Percentiles rank a stretch among this genome's conserved stretches.
Evolutionary conservation across 1,140 invertebrate genomes (phyloP).

Genomic region (Monomorium pharaonis): DNA sequence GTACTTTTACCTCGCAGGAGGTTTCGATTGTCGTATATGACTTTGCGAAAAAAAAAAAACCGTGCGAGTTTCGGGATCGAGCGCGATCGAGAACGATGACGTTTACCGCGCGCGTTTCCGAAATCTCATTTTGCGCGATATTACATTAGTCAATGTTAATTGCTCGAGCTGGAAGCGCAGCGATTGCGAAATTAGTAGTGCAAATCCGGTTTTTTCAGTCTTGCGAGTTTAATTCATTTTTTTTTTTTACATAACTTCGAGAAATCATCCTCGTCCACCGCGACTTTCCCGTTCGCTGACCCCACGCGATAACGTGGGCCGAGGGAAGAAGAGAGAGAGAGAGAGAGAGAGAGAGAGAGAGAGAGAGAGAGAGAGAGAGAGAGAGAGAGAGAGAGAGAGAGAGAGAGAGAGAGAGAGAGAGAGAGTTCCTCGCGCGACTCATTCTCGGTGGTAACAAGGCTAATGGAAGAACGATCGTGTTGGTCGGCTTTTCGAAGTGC

Average conservation of each 20-base stretch:
- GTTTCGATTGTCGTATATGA: background rate
- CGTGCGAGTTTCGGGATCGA: no score
- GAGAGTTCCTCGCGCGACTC: constrained; percentile 68
- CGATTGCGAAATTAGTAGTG: background rate
- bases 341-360: no score
- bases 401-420: background rate
- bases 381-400: constrained; percentile 54
- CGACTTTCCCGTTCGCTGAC: constrained; percentile 37
- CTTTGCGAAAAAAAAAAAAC: no score
- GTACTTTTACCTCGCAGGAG: background rate
- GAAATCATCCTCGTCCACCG: constrained; percentile 12
- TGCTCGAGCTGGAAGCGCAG: background rate
- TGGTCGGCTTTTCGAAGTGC: constrained; percentile 63
- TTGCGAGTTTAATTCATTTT: constrained; percentile 6
- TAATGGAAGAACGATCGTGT: constrained; percentile 69
- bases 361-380: constrained; percentile 41
- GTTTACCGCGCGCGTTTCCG: no score
- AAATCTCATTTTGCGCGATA: background rate
- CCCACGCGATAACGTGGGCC: background rate
- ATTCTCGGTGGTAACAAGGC: constrained; percentile 65
- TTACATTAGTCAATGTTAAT: constrained; percentile 15
- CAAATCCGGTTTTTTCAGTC: background rate
- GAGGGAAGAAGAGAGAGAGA: background rate
- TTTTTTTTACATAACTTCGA: constrained; percentile 5
- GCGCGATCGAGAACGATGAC: no score